Evolutionary conservation across 2,113 vertebrate genomes (phyloP), one percentile per base, ranked within the genome.

Genomic region (Sisor rabdophorus): DNA sequence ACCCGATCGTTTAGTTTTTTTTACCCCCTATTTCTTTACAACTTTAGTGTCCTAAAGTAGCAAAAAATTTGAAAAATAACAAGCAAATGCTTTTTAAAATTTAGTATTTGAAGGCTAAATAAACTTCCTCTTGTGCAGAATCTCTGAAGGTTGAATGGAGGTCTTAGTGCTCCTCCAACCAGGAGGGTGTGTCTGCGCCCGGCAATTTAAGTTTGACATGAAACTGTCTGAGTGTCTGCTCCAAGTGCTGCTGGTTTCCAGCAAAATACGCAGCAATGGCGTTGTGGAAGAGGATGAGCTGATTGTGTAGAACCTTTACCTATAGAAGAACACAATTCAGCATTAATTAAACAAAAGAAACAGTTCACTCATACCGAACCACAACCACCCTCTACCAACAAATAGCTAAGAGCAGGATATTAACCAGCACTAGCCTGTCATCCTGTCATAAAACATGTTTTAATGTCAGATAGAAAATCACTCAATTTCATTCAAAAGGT

Each of bases 171-270:
- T 98, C 94, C 89, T 99, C 97, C 65, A 99, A 92, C 96, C 96
- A 99, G 58, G 97, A 99, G 0, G 96, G 95, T 77, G 87, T 89
- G 76, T 99, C 95, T 68, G 89, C 92, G 75, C 96, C 97, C n/a
- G 96, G 95, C 82, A 92, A 91, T 95, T 98, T 98, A 93, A 98
- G 94, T 88, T 98, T 99, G 94, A 99, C 95, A 85, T 99, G 96
- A 89, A 99, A 99, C 90, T 96, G 94, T 91, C 95, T 96, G 82
- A 99, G 94, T 60, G 96, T 98, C 93, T 96, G 92, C 90, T 98
- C 96, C 85, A 99, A 95, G 87, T 99, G 96, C 89, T 98, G 94
- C 85, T 98, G 97, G 89, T 99, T 98, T 74, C 97, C 97, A 52
- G 97, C 93, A 73, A 97, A 99, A 89, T 98, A 99, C 0, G 96